Evolutionary conservation across 2,113 vertebrate genomes (phyloP).

Genomic region (Nestor notabilis): DNA sequence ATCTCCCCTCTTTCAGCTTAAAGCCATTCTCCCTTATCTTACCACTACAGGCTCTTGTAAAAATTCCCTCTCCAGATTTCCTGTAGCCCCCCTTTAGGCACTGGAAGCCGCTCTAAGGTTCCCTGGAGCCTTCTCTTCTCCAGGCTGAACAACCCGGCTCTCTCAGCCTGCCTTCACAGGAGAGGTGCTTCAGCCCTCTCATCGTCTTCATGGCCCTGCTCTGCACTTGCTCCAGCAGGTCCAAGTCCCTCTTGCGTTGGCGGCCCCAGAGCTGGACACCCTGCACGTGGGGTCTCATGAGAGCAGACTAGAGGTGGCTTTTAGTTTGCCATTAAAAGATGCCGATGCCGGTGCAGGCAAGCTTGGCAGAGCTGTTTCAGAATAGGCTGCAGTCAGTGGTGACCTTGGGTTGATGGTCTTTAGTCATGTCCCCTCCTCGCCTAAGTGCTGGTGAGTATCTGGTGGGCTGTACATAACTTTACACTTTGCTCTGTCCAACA

Average conservation of each 20-base stretch:
- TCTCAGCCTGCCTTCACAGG: not conserved
- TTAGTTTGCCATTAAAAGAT: not conserved
- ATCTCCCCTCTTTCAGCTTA: not conserved
- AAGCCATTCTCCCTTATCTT: not conserved
- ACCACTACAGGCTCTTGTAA: not conserved
- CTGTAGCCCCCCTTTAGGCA: not conserved
- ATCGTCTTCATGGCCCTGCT: not conserved
- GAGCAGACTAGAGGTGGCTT: not conserved
- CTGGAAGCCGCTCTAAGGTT: not conserved
- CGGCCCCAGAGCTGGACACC: not conserved
- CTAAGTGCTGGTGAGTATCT: fast-evolving
- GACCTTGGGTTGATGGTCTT: not conserved
- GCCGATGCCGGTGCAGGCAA: fast-evolving
- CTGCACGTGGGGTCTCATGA: not conserved
- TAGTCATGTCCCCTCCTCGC: not conserved
- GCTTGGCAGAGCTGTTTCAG: fast-evolving
- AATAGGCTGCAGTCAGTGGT: fast-evolving
- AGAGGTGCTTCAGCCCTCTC: not conserved
- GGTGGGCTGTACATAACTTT: not conserved
- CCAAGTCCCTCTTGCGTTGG: not conserved
- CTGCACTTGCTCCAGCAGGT: not conserved
- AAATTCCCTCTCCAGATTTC: not conserved
- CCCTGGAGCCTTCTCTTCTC: not conserved
- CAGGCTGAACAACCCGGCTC: not conserved
- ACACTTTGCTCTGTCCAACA: fast-evolving